Evolutionary conservation across 2,797 vertebrate genomes (phyloP), one percentile per base, ranked within the genome.

Genomic region (Oceanodroma leucorhoa): DNA sequence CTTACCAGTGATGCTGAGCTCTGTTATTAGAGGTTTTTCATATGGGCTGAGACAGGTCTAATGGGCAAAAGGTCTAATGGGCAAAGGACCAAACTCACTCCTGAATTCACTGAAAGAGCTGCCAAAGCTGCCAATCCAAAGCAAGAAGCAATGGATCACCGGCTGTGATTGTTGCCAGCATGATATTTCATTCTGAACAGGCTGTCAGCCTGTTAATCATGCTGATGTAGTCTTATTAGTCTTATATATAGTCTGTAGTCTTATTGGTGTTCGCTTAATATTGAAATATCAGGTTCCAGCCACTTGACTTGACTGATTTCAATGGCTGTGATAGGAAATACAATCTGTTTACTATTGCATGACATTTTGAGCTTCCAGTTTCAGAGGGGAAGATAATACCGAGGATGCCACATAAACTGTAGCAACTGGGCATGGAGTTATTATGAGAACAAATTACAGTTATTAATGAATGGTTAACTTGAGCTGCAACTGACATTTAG

Each of bases 221-320:
- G 21, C 46, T 60, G 69, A 76, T 87, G 70, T 36, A 36, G 36
- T 36, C 36, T 36, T 36, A 36, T 36, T 36, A 36, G 36, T 36
- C 36, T 36, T 36, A 36, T 36, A 36, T 36, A 36, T 7, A 36
- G 24, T 58, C 83, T 90, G 30, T 82, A 32, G 48, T 71, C 61
- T 83, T 88, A 84, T 77, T 94, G 86, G 58, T 41, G 29, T 79
- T 70, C 5, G 7, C 19, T 95, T 88, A 73, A 41, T 88, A 78
- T 50, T 82, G 75, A 94, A 94, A 94, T 72, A 76, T 15, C 73
- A 80, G 29, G 46, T 83, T 96, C 48, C 60, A 96, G 55, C 13
- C 55, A 61, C 66, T 43, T 95, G 34, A 81, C 8, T 57, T 95
- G 80, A 83, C 4, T 53, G 71, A 94, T 93, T 96, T 88, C 40